Conservation (phyloP, 2,113 vertebrate species). For the Poecilia latipinna region DNA sequence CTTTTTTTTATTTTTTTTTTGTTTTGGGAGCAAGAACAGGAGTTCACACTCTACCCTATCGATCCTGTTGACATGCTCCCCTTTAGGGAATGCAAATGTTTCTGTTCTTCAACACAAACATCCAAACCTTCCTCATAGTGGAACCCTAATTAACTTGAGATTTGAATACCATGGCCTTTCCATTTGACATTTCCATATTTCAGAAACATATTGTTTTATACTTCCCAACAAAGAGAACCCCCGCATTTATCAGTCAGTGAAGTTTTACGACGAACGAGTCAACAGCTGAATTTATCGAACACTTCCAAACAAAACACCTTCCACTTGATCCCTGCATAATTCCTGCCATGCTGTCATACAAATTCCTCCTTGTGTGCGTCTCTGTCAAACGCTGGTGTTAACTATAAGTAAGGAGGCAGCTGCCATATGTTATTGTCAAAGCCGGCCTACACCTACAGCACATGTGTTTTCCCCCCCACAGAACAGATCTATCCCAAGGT, state of each 20-base stretch:
- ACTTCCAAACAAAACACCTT: constrained; percentile 20
- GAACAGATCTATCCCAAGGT: constrained; percentile 60
- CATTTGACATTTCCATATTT: constrained; percentile 74
- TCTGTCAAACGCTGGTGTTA: constrained; percentile 32
- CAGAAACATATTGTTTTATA: constrained; percentile 60
- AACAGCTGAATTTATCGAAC: constrained; percentile 36
- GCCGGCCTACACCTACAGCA: constrained; percentile 49
- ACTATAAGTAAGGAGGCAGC: constrained; percentile 53
- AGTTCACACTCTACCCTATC: constrained; percentile 67
- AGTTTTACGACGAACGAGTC: constrained; percentile 15
- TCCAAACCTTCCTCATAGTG: constrained; percentile 63
- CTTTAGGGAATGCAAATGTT: constrained; percentile 77
- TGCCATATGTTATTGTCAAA: constrained; percentile 58
- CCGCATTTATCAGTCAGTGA: constrained; percentile 30
- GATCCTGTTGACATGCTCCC: constrained; percentile 74
- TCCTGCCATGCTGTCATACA: constrained; percentile 2
- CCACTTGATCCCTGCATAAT: constrained; percentile 10
- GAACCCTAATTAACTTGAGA: constrained; percentile 74
- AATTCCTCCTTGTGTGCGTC: constrained; percentile 31
- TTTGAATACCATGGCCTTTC: constrained; percentile 76
- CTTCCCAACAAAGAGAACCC: constrained; percentile 54
- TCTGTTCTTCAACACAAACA: constrained; percentile 70
- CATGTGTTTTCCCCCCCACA: constrained; percentile 58
- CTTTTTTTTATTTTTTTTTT: constrained; percentile 19
- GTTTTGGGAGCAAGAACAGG: constrained; percentile 56